A percentile compares a stretch with the other conserved stretches of the same genome.
These are phyloP conservation scores for Synanthedon tipuliformis DNA, from an alignment of 2,888 invertebrate species.

Conservation along the genomic window DNA sequence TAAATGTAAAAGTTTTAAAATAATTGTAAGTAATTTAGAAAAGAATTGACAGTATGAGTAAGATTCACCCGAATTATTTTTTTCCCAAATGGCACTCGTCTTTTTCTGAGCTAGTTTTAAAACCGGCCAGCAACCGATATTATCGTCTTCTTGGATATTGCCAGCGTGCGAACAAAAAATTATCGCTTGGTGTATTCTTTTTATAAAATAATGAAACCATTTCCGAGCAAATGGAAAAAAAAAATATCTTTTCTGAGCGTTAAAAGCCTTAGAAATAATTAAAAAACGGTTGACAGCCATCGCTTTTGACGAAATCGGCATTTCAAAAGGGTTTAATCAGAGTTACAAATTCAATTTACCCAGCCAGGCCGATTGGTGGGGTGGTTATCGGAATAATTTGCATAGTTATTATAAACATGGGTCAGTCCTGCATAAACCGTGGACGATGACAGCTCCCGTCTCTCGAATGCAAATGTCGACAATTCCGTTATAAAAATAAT, in stretches of 20 bases:
- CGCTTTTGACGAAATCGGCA: conserved; percentile 29
- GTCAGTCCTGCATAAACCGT: conserved; percentile 60
- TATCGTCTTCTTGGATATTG: no score
- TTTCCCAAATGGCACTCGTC: no score
- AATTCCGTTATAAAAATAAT: conserved; percentile 15
- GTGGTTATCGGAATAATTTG: conserved; percentile 62
- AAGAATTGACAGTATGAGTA: no score
- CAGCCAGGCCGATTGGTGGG: conserved; percentile 41
- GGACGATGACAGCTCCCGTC: conserved; percentile 51
- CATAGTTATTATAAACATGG: conserved; percentile 69
- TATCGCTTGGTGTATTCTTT: no score
- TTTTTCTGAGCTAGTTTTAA: no score
- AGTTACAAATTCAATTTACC: conserved; percentile 66
- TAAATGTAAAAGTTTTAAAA: no score
- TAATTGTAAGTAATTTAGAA: no score
- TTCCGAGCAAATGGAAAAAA: no score
- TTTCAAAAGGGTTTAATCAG: conserved; percentile 60
- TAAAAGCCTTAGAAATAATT: conserved; percentile 21
- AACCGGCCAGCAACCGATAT: no score
- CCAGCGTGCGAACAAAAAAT: no score
- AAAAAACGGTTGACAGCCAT: conserved; percentile 19
- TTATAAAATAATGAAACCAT: no score
- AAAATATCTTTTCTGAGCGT: background rate
- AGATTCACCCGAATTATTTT: no score
- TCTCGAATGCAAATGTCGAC: conserved; percentile 45